These are phyloP conservation scores for Parnassius orleans DNA, from an alignment of 2,888 invertebrate species.

Conservation along the genomic window DNA sequence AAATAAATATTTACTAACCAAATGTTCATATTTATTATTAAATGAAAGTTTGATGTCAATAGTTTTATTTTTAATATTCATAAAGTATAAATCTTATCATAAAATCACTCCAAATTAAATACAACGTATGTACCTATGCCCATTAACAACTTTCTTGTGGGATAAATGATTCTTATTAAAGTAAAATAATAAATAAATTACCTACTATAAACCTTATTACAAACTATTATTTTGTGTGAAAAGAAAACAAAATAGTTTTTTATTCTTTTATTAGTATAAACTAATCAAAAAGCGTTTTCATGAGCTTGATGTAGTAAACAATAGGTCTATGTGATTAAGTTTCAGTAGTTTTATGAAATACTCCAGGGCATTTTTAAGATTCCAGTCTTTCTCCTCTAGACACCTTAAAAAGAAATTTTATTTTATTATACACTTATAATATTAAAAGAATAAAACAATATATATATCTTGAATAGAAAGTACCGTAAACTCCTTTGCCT, in stretches of 20 bases:
- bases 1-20: constrained; percentile 8
- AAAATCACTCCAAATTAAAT: no score
- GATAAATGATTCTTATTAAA: no score
- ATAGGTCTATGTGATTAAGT: constrained; percentile 44
- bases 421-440: constrained; percentile 20
- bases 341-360: constrained; percentile 56
- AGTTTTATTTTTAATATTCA: no score
- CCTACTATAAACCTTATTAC: no score
- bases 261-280: no score
- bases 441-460: not conserved
- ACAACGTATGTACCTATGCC: no score
- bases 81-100: no score
- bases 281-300: no score
- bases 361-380: constrained; percentile 70
- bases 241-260: no score
- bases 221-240: no score
- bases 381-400: constrained; percentile 83
- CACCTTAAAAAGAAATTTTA: constrained; percentile 71
- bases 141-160: no score
- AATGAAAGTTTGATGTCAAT: not conserved
- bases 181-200: no score
- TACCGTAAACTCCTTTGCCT: constrained; percentile 52
- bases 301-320: constrained; percentile 29
- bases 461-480: not conserved
- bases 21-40: not conserved